phyloP scores from a whole-genome alignment of 92 coral and sea anemone species.

The Porites lobata region DNA sequence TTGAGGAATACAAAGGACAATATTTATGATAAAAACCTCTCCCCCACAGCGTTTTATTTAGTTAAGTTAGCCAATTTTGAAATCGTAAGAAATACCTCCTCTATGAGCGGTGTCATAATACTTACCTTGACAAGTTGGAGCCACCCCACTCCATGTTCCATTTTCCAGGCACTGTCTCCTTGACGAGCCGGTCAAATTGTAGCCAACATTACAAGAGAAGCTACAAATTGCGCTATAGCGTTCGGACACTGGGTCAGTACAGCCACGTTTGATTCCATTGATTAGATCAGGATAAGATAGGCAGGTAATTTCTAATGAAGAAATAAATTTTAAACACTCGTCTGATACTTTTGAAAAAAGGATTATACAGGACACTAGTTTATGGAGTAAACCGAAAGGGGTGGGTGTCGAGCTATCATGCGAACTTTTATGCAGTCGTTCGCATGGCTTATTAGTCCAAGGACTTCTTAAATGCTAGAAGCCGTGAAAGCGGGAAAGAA shows the following conservation, averaged over 20 bases:
- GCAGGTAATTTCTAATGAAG: constrained; percentile 41
- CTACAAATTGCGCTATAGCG: constrained; percentile 40
- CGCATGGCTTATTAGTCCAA: too few relatives aligned
- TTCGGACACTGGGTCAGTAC: constrained; percentile 28
- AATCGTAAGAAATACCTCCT: too few relatives aligned
- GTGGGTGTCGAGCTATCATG: too few relatives aligned
- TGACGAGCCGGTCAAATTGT: constrained; percentile 21
- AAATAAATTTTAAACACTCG: neutral
- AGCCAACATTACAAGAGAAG: constrained; percentile 57
- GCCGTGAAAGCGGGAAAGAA: too few relatives aligned
- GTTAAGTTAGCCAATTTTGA: too few relatives aligned
- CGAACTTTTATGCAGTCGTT: too few relatives aligned
- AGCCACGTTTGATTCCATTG: constrained; percentile 59
- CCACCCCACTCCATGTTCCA: constrained; percentile 62
- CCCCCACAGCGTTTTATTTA: neutral
- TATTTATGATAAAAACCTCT: neutral
- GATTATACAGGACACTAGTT: neutral
- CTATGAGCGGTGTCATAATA: too few relatives aligned
- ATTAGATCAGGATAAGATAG: constrained; percentile 38
- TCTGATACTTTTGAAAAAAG: neutral
- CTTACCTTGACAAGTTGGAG: constrained; percentile 45
- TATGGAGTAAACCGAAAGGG: too few relatives aligned
- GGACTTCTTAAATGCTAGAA: too few relatives aligned
- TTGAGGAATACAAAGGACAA: too few relatives aligned
- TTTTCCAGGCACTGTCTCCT: constrained; percentile 43